Evolutionary conservation across 2,888 invertebrate species (phyloP), one percentile per base, ranked within the genome.

Genomic region (Parnassius apollo): DNA sequence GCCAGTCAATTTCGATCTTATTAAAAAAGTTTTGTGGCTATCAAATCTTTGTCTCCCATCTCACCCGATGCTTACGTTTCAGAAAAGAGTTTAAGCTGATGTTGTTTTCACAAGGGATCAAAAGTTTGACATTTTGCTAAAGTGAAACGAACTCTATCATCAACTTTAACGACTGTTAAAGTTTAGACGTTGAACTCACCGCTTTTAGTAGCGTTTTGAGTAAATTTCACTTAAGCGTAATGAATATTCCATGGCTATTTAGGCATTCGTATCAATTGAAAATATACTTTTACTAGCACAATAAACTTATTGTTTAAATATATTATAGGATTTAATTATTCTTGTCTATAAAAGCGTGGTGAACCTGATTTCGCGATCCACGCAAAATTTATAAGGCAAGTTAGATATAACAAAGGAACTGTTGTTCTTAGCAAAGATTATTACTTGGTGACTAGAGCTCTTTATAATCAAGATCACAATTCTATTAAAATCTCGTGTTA

Each of bases 51-150:
- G 58, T 60, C 61, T 61, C 48, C 48, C 64, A 49, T 64, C 57
- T 65, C 51, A 45, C 42, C 66, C 67, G 59, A 65, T 69, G 65
- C 68, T 65, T 67, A 63, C 68, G 69, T 70, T 70, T 69, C 64
- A 73, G 73, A 65, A 68, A 61, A 63, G 68, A 77, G 73, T 78
- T 82, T 72, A 73, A 76, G 73, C 75, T 74, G 66, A 76, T 75
- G 75, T 80, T 83, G 80, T 82, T 81, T 81, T 77, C 83, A 77
- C 80, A 75, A 80, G 79, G 83, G 84, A 82, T 76, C 69, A 71
- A 66, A 80, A 82, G 78, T 80, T 80, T 67, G 57, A 64, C 60
- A 60, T 71, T 70, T 68, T 63, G 64, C 68, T 65, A 76, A 77
- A 77, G 76, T 75, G 68, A 75, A 80, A 76, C 74, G 69, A 84